Conservation (phyloP, 2,113 vertebrate genomes). For the Tachysurus fulvidraco region DNA sequence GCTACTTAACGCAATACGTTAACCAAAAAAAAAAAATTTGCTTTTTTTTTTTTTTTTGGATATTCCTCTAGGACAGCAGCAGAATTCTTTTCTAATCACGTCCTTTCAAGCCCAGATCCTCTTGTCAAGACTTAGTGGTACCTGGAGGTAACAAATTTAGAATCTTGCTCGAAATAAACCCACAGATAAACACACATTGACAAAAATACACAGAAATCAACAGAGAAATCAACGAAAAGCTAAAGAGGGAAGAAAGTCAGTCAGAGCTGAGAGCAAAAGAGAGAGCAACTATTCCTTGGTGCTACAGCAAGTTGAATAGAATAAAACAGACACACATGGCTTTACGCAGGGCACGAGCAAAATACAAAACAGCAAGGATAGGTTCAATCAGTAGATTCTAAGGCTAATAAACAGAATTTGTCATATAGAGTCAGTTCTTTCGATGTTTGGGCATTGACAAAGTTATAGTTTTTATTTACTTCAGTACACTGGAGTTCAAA, state of each 20-base stretch:
- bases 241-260: slow-evolving; percentile 34
- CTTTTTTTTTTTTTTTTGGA: neutral
- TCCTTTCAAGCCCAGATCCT: slow-evolving; percentile 10
- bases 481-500: neutral
- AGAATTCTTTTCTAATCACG: neutral
- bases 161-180: neutral
- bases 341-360: slow-evolving; percentile 5
- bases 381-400: neutral
- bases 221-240: slow-evolving; percentile 20
- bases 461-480: neutral
- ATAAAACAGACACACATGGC: neutral
- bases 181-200: neutral
- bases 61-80: neutral
- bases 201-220: neutral
- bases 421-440: neutral
- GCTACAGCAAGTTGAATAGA: slow-evolving; percentile 7
- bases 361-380: neutral
- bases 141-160: slow-evolving; percentile 20
- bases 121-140: neutral
- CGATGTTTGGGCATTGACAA: neutral
- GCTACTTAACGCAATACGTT: neutral
- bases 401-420: neutral
- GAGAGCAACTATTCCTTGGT: neutral
- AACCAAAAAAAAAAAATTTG: neutral
- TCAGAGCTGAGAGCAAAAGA: slow-evolving; percentile 8